Conservation (phyloP, 2,888 invertebrate species). For the Drosophila leonis region DNA sequence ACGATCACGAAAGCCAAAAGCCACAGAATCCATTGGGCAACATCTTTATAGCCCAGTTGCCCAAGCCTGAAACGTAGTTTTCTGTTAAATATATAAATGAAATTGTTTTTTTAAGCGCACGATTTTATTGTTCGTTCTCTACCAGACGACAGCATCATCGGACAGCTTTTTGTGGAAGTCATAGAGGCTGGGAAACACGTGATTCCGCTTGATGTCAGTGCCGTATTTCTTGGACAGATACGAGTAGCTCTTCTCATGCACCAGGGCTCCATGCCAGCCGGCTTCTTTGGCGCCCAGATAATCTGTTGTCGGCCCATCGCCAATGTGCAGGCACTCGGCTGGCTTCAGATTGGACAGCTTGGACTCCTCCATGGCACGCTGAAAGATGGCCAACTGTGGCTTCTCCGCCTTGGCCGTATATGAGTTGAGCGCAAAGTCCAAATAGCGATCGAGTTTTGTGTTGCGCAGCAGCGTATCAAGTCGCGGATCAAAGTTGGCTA, state of each 20-base stretch:
- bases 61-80: conserved; percentile 30
- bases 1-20: conserved; percentile 90
- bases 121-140: conserved; percentile 38
- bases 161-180: conserved; percentile 86
- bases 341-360: conserved; percentile 86
- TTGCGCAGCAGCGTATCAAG: conserved; percentile 89
- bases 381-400: conserved; percentile 91
- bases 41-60: conserved; percentile 85
- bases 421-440: conserved; percentile 93
- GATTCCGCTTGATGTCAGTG: conserved; percentile 83
- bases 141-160: conserved; percentile 83
- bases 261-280: conserved; percentile 91
- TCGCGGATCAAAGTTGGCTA: conserved; percentile 96
- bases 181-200: conserved; percentile 86
- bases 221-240: conserved; percentile 85
- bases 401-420: conserved; percentile 91
- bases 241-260: conserved; percentile 84
- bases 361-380: conserved; percentile 87
- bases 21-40: conserved; percentile 88
- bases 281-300: conserved; percentile 91
- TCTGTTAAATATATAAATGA: conserved; percentile 1
- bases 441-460: conserved; percentile 89
- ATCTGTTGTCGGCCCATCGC: conserved; percentile 91
- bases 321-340: conserved; percentile 92
- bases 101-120: conserved; percentile 1